These are phyloP conservation scores for Eupeodes latifasciatus DNA, from an alignment of 2,888 invertebrate species.

Conservation along the genomic window DNA sequence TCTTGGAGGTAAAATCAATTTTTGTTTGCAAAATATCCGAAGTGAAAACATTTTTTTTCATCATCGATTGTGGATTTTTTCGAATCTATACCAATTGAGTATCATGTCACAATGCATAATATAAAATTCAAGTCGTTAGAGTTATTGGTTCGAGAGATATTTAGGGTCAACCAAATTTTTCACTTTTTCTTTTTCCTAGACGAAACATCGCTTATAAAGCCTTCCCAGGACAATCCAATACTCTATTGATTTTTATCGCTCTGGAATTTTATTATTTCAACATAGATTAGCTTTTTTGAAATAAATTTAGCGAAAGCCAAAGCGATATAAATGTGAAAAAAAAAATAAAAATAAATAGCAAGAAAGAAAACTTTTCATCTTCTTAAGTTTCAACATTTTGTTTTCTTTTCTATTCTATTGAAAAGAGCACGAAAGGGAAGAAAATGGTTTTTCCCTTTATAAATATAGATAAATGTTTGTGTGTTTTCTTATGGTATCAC, in stretches of 20 bases:
- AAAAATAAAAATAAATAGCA: not conserved
- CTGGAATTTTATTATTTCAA: constrained; percentile 45
- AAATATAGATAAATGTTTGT: not conserved
- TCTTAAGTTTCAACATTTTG: constrained; percentile 3
- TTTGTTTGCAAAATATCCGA: too few species aligned
- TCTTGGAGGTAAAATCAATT: too few species aligned
- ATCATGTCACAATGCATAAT: too few species aligned
- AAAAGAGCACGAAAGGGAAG: not conserved
- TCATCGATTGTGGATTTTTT: too few species aligned
- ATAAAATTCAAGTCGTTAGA: too few species aligned
- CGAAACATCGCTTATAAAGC: not conserved
- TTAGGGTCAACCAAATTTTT: too few species aligned
- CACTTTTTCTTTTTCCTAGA: not conserved
- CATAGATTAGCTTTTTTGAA: constrained; percentile 73
- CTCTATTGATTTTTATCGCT: constrained; percentile 68
- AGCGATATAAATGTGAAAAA: constrained; percentile 31
- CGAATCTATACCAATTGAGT: too few species aligned
- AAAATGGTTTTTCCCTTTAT: not conserved
- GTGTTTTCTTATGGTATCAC: constrained; percentile 11
- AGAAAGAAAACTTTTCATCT: constrained; percentile 36
- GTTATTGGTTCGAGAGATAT: too few species aligned
- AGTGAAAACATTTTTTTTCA: too few species aligned
- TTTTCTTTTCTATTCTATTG: constrained; percentile 9
- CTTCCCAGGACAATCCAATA: not conserved
- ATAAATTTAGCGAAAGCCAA: constrained; percentile 66